These are phyloP conservation scores for Hybognathus amarus DNA, from an alignment of 2,797 vertebrate genomes.

Conservation along the genomic window DNA sequence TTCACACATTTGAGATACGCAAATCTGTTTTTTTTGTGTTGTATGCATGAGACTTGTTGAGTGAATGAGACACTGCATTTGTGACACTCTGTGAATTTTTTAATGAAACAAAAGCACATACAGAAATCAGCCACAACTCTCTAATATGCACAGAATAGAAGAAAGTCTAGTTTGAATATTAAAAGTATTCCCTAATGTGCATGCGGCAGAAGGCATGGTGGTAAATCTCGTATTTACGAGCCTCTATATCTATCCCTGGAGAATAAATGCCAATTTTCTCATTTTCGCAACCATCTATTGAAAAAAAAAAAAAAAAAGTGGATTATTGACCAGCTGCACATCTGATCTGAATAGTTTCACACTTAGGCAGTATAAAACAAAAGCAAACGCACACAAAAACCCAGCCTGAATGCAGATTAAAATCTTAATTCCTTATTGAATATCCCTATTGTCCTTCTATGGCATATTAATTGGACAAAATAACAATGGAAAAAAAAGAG, in stretches of 20 bases:
- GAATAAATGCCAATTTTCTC: constrained; percentile 20
- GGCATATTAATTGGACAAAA: neutral
- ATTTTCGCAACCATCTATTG: neutral
- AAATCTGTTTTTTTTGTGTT: neutral
- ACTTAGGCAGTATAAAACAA: constrained; percentile 4
- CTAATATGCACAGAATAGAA: neutral
- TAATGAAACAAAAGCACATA: neutral
- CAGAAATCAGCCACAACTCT: neutral
- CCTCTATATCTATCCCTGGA: constrained; percentile 49
- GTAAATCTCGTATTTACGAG: constrained; percentile 58
- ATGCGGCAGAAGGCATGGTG: constrained; percentile 45
- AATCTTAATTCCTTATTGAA: neutral
- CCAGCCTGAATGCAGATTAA: neutral
- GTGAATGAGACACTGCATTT: neutral
- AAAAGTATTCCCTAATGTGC: neutral
- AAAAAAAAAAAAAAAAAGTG: neutral
- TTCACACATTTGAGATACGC: neutral
- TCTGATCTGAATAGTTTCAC: constrained; percentile 16
- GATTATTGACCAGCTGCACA: constrained; percentile 55
- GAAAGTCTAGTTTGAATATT: constrained; percentile 12
- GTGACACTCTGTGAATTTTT: neutral
- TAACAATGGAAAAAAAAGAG: neutral
- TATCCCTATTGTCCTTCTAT: neutral
- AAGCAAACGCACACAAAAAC: neutral
- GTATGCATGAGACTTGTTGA: neutral